phyloP scores from a whole-genome alignment of 2,888 invertebrate species.

The Halictus ligatus region DNA sequence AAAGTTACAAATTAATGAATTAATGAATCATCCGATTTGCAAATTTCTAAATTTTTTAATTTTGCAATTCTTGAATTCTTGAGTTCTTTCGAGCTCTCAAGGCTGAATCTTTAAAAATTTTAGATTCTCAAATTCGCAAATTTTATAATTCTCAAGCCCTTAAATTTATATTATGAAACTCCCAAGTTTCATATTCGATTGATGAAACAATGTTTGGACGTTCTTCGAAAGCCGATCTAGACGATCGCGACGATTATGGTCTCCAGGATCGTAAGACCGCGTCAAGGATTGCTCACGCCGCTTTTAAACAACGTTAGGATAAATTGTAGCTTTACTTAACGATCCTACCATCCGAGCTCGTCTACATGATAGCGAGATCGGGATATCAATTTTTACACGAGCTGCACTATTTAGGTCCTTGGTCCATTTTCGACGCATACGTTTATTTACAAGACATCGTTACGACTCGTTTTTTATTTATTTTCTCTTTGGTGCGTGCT shows the following conservation, averaged over 20 bases:
- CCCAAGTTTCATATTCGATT: neutral
- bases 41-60: too few species aligned
- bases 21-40: too few species aligned
- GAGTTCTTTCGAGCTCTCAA: too few species aligned
- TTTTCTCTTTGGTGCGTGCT: constrained; percentile 50
- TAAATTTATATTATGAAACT: neutral
- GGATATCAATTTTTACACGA: constrained; percentile 71
- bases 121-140: neutral
- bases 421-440: constrained; percentile 78
- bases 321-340: constrained; percentile 78
- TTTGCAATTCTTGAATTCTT: too few species aligned
- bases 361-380: constrained; percentile 62
- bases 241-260: constrained; percentile 14
- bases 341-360: constrained; percentile 74
- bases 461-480: constrained; percentile 41
- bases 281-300: constrained; percentile 6
- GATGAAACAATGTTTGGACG: neutral
- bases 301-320: constrained; percentile 70
- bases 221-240: neutral
- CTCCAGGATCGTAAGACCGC: constrained; percentile 17
- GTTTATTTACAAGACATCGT: constrained; percentile 73
- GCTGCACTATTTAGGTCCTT: constrained; percentile 75
- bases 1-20: neutral
- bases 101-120: too few species aligned
- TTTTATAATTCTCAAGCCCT: neutral